phyloP scores from a whole-genome alignment of 2,797 vertebrate species.

The Echeneis naucrates region DNA sequence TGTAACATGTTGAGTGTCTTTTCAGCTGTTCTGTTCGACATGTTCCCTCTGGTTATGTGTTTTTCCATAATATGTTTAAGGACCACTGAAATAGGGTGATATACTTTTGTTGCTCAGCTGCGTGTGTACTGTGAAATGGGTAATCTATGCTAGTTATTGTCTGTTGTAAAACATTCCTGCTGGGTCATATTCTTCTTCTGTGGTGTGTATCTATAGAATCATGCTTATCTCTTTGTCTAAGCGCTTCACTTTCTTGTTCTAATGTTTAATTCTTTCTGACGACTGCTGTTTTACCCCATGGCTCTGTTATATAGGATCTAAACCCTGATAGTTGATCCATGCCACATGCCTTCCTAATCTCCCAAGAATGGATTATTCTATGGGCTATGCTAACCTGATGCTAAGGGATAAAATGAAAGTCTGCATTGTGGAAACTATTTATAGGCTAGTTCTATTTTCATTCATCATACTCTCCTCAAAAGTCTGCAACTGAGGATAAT shows the following conservation, averaged over 20 bases:
- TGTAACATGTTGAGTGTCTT: not conserved
- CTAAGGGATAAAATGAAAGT: conserved; percentile 36
- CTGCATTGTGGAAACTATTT: conserved; percentile 7
- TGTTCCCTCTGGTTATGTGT: too few relatives aligned
- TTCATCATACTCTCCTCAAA: conserved; percentile 9
- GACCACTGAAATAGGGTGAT: not conserved
- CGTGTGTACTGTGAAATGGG: not conserved
- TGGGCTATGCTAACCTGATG: conserved; percentile 41
- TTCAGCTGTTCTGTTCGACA: too few relatives aligned
- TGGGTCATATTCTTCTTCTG: not conserved
- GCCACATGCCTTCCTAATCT: conserved; percentile 57
- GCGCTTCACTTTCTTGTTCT: not conserved
- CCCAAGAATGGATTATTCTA: conserved; percentile 51
- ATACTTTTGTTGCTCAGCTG: not conserved
- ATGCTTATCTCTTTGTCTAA: not conserved
- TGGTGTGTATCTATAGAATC: not conserved
- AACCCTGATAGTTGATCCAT: conserved; percentile 40
- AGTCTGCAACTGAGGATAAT: conserved; percentile 22
- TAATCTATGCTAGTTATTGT: conserved; percentile 1
- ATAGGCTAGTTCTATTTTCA: conserved; percentile 33
- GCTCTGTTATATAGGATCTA: conserved; percentile 23
- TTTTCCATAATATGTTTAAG: not conserved
- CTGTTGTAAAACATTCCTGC: not conserved
- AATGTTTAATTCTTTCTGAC: not conserved
- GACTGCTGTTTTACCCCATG: conserved; percentile 22